A percentile compares a stretch with the other conserved stretches of the same genome.
Conservation (phyloP, 2,797 vertebrate genomes). For the Ambastaia sidthimunki region DNA sequence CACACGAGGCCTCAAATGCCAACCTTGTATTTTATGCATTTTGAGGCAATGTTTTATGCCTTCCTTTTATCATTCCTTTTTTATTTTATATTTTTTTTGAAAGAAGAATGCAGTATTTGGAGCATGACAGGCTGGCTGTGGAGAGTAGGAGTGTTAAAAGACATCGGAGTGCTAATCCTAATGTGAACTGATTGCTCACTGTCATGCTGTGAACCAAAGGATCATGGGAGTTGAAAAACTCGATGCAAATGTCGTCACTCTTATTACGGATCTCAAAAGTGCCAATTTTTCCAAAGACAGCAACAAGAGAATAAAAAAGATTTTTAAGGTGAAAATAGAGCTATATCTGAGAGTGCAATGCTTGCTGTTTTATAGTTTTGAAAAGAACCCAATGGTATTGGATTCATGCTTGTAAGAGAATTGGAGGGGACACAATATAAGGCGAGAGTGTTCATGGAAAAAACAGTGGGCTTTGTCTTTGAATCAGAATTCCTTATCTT, state of each 20-base stretch:
- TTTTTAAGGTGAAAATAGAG: constrained; percentile 45
- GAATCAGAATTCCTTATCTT: constrained; percentile 51
- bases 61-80: constrained; percentile 35
- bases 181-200: constrained; percentile 74
- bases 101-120: constrained; percentile 55
- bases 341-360: constrained; percentile 32
- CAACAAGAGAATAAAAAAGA: constrained; percentile 63
- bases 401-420: constrained; percentile 45
- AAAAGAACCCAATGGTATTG: constrained; percentile 48
- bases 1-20: constrained; percentile 51
- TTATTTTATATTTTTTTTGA: constrained; percentile 33
- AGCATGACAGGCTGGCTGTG: constrained; percentile 65
- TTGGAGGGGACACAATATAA: constrained; percentile 26
- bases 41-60: constrained; percentile 45
- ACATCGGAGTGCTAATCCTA: constrained; percentile 76
- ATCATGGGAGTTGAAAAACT: constrained; percentile 64
- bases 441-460: constrained; percentile 27
- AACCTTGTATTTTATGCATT: constrained; percentile 59
- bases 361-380: constrained; percentile 30
- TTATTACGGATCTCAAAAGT: constrained; percentile 67
- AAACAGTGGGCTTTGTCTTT: constrained; percentile 36
- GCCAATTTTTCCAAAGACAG: constrained; percentile 63
- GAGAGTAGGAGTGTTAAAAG: constrained; percentile 72
- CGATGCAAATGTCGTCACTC: constrained; percentile 61
- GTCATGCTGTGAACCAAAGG: constrained; percentile 76